Evolutionary conservation across 2,797 vertebrate species (phyloP), one percentile per base, ranked within the genome.

Genomic region (Pangasius sanitwongsei): DNA sequence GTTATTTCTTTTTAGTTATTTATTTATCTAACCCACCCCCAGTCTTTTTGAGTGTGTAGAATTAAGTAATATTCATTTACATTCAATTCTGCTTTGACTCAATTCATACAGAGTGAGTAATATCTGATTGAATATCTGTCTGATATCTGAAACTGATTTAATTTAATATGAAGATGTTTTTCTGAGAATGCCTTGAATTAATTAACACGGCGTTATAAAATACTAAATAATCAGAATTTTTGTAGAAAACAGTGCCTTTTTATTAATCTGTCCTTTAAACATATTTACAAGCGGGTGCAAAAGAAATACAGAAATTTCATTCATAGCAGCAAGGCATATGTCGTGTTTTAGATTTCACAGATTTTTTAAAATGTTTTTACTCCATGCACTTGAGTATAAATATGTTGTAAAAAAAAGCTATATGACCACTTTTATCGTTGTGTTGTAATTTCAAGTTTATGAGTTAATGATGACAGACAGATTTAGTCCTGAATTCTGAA

Each of bases 151-250:
- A 50, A 48, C 72, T 9, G 77, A 80, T 55, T 18, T 55, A 1
- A 55, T 12, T 81, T 81, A 12, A 57, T 23, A 23, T 4, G 12
- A n/a, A 50, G 5, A 50, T 23, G 0, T 20, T 9, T 80, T 34
- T 5, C 37, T 11, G 8, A 81, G 18, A 81, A 44, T 77, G 82
- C 50, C 86, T 37, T 86, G 89, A 89, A 84, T 89, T 78, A 69
- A 87, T 91, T 90, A 91, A 91, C 28, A 18, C 8, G 1, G 28
- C 31, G 25, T 78, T 1, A 74, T 25, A 44, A 23, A 25, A 11
- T 11, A 63, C 8, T 28, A 28, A 70, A 78, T 78, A 78, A 78
- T 78, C 23, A 16, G 23, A 53, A 78, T 18, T 3, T 50, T 53
- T n/a, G 4, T 6, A 15, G 2, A 28, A 55, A 57, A 9, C 3